phyloP scores from a whole-genome alignment of 2,888 invertebrate species.

The Euzophera pinguis region DNA sequence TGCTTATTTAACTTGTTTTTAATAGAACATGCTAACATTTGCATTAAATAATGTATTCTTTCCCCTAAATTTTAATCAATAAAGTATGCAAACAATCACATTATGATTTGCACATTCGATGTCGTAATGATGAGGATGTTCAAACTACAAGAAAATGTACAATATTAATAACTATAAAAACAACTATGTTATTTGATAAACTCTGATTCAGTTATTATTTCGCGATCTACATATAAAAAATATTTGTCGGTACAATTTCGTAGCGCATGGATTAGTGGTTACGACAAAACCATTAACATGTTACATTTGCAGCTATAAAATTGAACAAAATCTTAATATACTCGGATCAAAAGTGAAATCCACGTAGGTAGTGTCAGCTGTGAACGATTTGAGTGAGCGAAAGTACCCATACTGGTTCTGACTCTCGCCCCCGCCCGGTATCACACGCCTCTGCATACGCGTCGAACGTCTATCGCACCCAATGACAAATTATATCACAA shows the following conservation, averaged over 20 bases:
- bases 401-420: slow-evolving; percentile 72
- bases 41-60: not conserved
- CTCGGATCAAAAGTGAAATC: slow-evolving; percentile 69
- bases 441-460: slow-evolving; percentile 33
- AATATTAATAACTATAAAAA: no score
- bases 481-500: slow-evolving; percentile 28
- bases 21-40: slow-evolving; percentile 22
- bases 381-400: slow-evolving; percentile 62
- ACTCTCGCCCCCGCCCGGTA: slow-evolving; percentile 40
- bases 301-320: not conserved
- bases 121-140: no score
- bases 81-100: no score
- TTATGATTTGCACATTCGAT: no score
- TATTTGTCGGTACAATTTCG: no score
- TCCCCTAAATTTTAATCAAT: no score
- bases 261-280: no score
- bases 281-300: no score
- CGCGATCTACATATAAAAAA: no score
- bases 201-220: no score
- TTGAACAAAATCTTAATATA: not conserved
- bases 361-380: slow-evolving; percentile 50
- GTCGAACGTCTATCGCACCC: slow-evolving; percentile 26
- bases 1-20: slow-evolving; percentile 35
- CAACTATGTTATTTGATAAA: no score
- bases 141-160: no score